Evolutionary conservation across 2,113 vertebrate genomes (phyloP), one percentile per base, ranked within the genome.

Genomic region (Erinaceus europaeus): DNA sequence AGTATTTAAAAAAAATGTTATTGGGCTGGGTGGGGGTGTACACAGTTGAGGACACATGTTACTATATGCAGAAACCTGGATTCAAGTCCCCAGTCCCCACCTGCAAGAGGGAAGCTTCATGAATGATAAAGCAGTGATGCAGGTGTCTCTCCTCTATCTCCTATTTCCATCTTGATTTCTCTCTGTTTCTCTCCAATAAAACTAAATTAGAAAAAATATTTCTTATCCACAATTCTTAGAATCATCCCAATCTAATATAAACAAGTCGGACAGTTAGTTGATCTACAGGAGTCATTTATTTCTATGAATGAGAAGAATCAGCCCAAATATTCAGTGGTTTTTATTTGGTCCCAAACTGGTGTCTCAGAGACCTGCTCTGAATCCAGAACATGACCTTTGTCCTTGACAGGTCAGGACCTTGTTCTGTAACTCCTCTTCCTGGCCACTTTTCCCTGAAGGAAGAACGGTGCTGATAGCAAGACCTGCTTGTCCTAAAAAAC

Each of bases 391-490:
- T 15, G 52, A 11, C 17, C 44, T 74, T n/a, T 18, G 36, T 40
- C 7, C 29, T 27, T 53, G 20, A 25, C n/a, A 34, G 21, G 32
- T n/a, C 2, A 6, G 69, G 53, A 9, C 25, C 20, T 71, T 27
- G n/a, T 61, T 44, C 27, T 53, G 52, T 52, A 9, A 23, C 38
- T 40, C 67, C 20, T 65, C 44, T 46, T 52, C n/a, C 59, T 9
- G 17, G 52, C 50, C 55, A 14, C 42, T 27, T 53, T 59, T 62
- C 62, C 84, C 69, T 6, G 8, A 59, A 61, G 84, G 59, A 90
- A 85, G 77, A 57, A 86, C n/a, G 40, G 75, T 83, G 86, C 84
- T 94, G 84, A 91, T 69, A 93, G 27, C 57, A 59, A 86, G 81
- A 62, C 74, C 84, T 69, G 55, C 69, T 79, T 44, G 61, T 93